Conservation (phyloP, 2,888 invertebrate species). For the Diploptera punctata region DNA sequence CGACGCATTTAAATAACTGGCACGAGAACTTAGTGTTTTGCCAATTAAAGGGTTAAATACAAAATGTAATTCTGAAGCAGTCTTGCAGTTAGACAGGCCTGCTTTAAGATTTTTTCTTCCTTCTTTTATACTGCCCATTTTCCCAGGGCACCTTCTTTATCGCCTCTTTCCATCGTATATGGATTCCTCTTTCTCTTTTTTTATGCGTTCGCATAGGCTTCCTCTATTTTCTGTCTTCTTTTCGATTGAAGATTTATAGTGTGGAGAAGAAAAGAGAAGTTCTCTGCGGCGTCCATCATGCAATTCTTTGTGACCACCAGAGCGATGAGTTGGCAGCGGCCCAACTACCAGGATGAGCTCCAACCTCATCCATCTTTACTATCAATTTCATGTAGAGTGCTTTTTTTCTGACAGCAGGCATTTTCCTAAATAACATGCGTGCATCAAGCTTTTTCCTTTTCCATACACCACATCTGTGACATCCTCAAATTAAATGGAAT, state of each 20-base stretch:
- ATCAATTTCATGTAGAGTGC: conserved; percentile 36
- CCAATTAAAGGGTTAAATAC: too few species aligned
- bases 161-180: conserved; percentile 3
- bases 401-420: too few species aligned
- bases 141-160: conserved; percentile 2
- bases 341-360: conserved; percentile 23
- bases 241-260: conserved; percentile 33
- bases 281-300: conserved; percentile 29
- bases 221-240: conserved; percentile 7
- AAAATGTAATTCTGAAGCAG: too few species aligned
- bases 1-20: too few species aligned
- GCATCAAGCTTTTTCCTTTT: too few species aligned
- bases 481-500: too few species aligned
- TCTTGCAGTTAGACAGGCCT: too few species aligned
- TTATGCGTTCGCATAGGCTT: background rate
- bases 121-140: background rate
- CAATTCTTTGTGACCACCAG: conserved; percentile 33
- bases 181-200: background rate
- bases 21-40: too few species aligned
- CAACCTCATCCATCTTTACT: conserved; percentile 12
- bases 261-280: background rate
- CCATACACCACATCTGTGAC: too few species aligned
- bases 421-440: too few species aligned
- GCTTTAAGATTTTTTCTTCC: conserved; percentile 16
- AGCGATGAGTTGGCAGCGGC: conserved; percentile 26